Conservation (phyloP, 2,888 invertebrate species). For the Nephrotoma guestfalica region DNA sequence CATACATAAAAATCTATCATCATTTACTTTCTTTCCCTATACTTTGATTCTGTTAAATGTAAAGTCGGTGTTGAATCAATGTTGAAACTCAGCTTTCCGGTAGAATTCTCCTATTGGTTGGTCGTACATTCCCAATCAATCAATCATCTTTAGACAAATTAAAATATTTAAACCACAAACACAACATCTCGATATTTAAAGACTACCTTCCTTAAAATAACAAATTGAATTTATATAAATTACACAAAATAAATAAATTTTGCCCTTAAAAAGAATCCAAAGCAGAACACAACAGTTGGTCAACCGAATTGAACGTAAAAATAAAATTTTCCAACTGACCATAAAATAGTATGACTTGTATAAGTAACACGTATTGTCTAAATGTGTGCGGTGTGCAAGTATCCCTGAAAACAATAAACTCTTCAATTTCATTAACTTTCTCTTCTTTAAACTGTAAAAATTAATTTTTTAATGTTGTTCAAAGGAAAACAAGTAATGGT, state of each 20-base stretch:
- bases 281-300: not conserved
- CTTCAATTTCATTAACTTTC: not conserved
- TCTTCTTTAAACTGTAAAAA: not conserved
- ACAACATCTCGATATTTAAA: no score
- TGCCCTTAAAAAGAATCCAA: not conserved
- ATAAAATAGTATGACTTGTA: not conserved
- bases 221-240: not conserved
- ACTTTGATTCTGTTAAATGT: no score
- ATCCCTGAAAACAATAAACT: not conserved
- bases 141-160: no score
- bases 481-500: not conserved
- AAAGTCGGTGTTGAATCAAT: no score
- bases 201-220: not conserved
- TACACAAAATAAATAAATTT: not conserved
- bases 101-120: no score
- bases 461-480: not conserved
- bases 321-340: not conserved
- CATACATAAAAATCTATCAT: no score
- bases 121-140: no score
- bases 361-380: not conserved
- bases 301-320: not conserved
- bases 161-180: no score
- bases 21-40: no score
- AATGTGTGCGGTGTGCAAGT: not conserved
- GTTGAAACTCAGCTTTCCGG: no score